Conservation (phyloP, 2,888 invertebrate genomes). For the Drosophila merina region DNA sequence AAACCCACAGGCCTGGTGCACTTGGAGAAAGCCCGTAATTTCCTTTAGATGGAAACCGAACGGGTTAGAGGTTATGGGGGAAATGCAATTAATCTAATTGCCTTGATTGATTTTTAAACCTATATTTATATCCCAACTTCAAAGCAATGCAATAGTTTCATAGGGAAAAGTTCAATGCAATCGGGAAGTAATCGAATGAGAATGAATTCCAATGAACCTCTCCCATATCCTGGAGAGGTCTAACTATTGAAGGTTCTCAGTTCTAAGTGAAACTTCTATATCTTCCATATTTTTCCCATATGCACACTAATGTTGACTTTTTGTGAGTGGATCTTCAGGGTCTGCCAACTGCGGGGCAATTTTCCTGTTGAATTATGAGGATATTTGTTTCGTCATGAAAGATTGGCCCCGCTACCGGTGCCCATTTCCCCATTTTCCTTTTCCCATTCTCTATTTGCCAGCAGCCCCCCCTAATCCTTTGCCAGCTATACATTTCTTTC, state of each 20-base stretch:
- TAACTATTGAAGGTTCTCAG: too few relatives aligned
- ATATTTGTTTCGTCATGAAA: slow-evolving; percentile 81
- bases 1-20: slow-evolving; percentile 14
- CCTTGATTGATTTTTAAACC: too few relatives aligned
- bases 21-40: background rate
- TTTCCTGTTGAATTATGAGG: slow-evolving; percentile 81
- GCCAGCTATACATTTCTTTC: slow-evolving; percentile 51
- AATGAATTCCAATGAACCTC: too few relatives aligned
- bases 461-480: slow-evolving; percentile 59
- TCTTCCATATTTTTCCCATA: background rate
- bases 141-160: too few relatives aligned
- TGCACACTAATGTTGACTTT: background rate
- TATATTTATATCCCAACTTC: too few relatives aligned
- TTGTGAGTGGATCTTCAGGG: slow-evolving; percentile 23
- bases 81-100: too few relatives aligned
- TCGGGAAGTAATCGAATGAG: too few relatives aligned
- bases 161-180: too few relatives aligned
- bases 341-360: slow-evolving; percentile 60
- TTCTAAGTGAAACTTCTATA: background rate
- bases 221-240: too few relatives aligned
- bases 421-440: slow-evolving; percentile 27
- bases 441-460: slow-evolving; percentile 24
- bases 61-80: too few relatives aligned
- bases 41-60: background rate
- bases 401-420: slow-evolving; percentile 72